Percentiles rank a stretch among this genome's conserved stretches.
Conservation (phyloP, 2,113 vertebrate genomes). For the Cryptotis parvus region DNA sequence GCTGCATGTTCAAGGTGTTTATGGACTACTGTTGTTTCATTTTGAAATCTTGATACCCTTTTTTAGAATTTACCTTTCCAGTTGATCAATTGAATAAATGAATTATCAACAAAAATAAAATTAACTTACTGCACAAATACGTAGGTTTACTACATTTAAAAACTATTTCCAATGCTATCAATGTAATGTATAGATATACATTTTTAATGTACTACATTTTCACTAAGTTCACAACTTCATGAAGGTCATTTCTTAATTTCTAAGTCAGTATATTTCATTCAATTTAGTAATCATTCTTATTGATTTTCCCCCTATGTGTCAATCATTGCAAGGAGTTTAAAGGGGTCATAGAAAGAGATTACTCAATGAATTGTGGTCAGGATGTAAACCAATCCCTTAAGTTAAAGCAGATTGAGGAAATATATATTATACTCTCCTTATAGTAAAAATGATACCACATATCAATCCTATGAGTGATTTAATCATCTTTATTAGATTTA, state of each 20-base stretch:
- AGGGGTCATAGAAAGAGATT: not conserved
- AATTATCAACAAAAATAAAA: not conserved
- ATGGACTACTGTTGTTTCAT: not conserved
- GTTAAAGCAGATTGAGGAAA: not conserved
- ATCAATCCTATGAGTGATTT: not conserved
- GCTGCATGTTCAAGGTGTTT: not conserved
- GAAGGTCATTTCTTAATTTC: not conserved
- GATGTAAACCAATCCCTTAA: not conserved
- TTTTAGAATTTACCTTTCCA: not conserved
- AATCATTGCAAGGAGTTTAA: not conserved
- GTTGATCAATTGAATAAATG: not conserved
- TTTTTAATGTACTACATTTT: not conserved
- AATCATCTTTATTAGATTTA: not conserved
- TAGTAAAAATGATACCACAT: not conserved
- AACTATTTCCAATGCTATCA: not conserved
- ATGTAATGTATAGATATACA: not conserved
- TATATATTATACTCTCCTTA: not conserved
- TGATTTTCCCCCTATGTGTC: not conserved
- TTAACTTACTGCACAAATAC: not conserved
- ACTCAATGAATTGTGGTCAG: not conserved
- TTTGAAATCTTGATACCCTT: not conserved
- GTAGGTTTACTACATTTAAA: not conserved
- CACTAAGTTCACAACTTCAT: not conserved
- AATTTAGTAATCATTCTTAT: slow-evolving; percentile 17
- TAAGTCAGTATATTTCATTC: not conserved